phyloP scores from a whole-genome alignment of 2,797 vertebrate species.

The Ammospiza maritima region DNA sequence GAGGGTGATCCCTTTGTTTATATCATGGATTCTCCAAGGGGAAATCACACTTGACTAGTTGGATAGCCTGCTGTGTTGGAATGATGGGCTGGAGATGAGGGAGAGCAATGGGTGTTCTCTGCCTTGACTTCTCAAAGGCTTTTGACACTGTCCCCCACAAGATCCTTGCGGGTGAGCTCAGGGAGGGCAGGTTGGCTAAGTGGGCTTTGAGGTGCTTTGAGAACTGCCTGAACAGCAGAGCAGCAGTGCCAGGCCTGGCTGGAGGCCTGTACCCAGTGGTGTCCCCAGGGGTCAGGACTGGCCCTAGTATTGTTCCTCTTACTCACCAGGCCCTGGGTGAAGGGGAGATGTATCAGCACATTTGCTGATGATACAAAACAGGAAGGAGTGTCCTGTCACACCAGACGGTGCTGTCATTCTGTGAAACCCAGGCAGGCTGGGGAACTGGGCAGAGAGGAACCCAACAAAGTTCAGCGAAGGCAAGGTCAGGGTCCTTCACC shows the following conservation, averaged over 20 bases:
- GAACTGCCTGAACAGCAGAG: not conserved
- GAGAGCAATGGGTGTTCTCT: not conserved
- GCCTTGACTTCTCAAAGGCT: not conserved
- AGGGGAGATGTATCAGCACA: not conserved
- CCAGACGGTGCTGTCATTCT: not conserved
- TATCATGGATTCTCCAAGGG: not conserved
- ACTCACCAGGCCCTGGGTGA: not conserved
- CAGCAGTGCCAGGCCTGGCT: not conserved
- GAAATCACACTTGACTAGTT: not conserved
- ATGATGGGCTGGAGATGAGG: not conserved
- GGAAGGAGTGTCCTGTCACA: not conserved
- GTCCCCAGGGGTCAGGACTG: not conserved
- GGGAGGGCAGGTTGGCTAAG: not conserved
- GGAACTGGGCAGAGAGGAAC: not conserved
- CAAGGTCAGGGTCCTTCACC: not conserved
- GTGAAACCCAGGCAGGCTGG: not conserved
- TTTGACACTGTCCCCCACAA: not conserved
- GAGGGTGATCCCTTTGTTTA: not conserved
- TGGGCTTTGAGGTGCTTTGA: not conserved
- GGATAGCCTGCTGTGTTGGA: not conserved
- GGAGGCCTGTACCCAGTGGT: not conserved
- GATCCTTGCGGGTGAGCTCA: not conserved
- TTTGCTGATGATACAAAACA: not conserved
- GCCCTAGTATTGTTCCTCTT: not conserved
- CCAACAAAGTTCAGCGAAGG: not conserved